Evolutionary conservation across 2,888 invertebrate genomes (phyloP).

Genomic region (Ligdia adustata): DNA sequence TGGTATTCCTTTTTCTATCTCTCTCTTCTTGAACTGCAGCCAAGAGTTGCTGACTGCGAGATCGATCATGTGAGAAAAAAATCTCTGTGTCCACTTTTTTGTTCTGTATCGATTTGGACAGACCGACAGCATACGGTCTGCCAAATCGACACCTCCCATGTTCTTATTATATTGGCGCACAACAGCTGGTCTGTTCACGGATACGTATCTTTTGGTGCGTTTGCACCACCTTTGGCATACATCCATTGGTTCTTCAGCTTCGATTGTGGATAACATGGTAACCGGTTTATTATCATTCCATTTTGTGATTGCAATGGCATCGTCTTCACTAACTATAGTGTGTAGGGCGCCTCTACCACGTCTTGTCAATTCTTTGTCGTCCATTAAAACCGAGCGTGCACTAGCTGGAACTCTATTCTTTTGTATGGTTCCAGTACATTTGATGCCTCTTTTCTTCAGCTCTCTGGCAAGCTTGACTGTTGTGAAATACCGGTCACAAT

Average conservation of each 20-base stretch:
- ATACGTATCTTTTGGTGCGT: not conserved
- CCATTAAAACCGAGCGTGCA: too few relatives aligned
- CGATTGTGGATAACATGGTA: not conserved
- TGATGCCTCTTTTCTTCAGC: too few relatives aligned
- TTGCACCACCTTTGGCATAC: not conserved
- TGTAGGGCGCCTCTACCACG: not conserved
- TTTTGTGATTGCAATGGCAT: not conserved
- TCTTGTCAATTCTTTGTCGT: not conserved
- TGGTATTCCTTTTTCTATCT: slow-evolving; percentile 22
- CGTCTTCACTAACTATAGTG: not conserved
- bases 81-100: slow-evolving; percentile 29
- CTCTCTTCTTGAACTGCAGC: slow-evolving; percentile 20
- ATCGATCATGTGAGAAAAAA: slow-evolving; percentile 28
- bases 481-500: too few relatives aligned
- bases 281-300: not conserved
- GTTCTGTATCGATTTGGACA: slow-evolving; percentile 21
- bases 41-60: slow-evolving; percentile 21
- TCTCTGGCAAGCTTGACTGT: too few relatives aligned
- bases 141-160: slow-evolving; percentile 18
- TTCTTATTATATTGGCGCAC: slow-evolving; percentile 13
- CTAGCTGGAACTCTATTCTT: too few relatives aligned
- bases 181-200: slow-evolving; percentile 17
- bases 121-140: slow-evolving; percentile 22
- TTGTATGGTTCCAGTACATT: too few relatives aligned
- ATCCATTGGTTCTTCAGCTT: not conserved